Evolutionary conservation across 2,888 invertebrate species (phyloP).

Genomic region (Gerris lacustris): DNA sequence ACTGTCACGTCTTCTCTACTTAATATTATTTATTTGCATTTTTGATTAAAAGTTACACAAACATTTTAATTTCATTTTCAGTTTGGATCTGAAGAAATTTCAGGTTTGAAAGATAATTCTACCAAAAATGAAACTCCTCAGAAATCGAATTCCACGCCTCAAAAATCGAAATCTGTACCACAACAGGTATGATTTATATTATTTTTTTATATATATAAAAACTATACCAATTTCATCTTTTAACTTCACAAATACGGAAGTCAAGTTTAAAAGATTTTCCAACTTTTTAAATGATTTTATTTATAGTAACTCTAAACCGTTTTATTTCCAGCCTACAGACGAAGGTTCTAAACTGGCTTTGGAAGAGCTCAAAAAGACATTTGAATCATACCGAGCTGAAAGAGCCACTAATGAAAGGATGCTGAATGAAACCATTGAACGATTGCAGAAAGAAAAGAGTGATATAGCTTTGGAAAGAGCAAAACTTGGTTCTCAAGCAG

Average conservation of each 20-base stretch:
- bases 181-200: background rate
- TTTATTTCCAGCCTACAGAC: background rate
- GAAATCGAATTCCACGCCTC: background rate
- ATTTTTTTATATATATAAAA: too few relatives aligned
- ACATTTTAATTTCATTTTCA: too few relatives aligned
- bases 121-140: background rate
- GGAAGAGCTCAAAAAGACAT: slow-evolving; percentile 55
- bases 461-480: slow-evolving; percentile 64
- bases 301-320: background rate
- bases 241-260: too few relatives aligned
- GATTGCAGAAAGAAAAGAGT: slow-evolving; percentile 60
- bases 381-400: slow-evolving; percentile 72
- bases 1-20: too few relatives aligned
- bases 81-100: background rate
- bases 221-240: too few relatives aligned
- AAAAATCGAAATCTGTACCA: background rate
- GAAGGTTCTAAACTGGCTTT: slow-evolving; percentile 16
- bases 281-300: too few relatives aligned
- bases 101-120: background rate
- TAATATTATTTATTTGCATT: too few relatives aligned
- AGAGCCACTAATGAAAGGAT: slow-evolving; percentile 72
- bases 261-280: too few relatives aligned
- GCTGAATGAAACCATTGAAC: slow-evolving; percentile 70
- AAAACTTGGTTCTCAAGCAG: slow-evolving; percentile 65
- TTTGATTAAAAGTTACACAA: too few relatives aligned